Conservation (phyloP, 2,797 vertebrate genomes). For the Naso thynnoides region DNA sequence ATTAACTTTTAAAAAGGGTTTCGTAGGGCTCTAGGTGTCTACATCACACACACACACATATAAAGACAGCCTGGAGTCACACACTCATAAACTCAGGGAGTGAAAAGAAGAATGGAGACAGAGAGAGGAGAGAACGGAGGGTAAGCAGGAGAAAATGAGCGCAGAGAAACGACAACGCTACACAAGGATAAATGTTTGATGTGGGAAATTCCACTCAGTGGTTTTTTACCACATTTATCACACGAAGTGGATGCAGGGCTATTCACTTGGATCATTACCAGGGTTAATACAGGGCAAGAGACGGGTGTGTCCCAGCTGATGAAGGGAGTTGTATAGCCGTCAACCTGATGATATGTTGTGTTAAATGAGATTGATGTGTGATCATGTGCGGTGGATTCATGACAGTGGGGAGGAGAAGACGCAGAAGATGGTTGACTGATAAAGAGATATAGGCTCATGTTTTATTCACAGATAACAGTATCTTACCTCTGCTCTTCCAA, state of each 20-base stretch:
- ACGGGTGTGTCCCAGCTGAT: constrained; percentile 70
- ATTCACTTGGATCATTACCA: constrained; percentile 77
- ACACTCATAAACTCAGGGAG: constrained; percentile 71
- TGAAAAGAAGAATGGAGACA: constrained; percentile 70
- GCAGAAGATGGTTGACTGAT: constrained; percentile 79
- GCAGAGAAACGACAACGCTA: constrained; percentile 60
- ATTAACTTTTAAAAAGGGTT: constrained; percentile 94
- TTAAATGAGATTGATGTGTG: constrained; percentile 81
- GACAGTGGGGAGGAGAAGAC: constrained; percentile 71
- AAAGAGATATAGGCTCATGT: constrained; percentile 82
- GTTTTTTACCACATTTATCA: constrained; percentile 80
- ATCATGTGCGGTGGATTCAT: constrained; percentile 70
- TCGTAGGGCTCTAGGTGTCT: constrained; percentile 84
- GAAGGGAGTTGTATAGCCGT: constrained; percentile 69
- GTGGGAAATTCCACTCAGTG: constrained; percentile 78
- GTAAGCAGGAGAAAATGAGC: constrained; percentile 74
- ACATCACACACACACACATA: constrained; percentile 77
- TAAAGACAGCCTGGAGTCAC: constrained; percentile 79
- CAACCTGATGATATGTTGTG: constrained; percentile 79
- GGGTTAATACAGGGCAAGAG: constrained; percentile 76
- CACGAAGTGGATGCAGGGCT: constrained; percentile 73
- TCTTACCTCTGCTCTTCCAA: constrained; percentile 77
- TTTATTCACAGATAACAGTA: constrained; percentile 83
- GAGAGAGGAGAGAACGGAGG: constrained; percentile 63
- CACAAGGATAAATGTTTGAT: constrained; percentile 86